phyloP scores from a whole-genome alignment of 2,113 vertebrate species.

The Eulemur macaco region DNA sequence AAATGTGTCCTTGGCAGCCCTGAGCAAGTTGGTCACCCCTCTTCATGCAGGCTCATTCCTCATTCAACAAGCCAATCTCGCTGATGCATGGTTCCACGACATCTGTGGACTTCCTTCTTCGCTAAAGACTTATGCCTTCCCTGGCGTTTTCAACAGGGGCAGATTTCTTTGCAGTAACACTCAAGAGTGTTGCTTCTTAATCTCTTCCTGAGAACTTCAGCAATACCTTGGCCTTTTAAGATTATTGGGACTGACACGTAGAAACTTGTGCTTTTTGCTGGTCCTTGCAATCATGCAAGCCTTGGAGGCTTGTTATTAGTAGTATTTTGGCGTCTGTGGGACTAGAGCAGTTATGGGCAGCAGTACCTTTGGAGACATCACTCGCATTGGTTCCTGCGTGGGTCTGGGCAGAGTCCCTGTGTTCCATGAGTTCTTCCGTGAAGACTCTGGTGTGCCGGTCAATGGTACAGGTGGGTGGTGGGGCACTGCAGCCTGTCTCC shows the following conservation, averaged over 20 bases:
- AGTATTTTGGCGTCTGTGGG: background rate
- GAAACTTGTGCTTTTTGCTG: background rate
- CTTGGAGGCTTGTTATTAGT: background rate
- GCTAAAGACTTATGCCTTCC: background rate
- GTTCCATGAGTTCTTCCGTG: background rate
- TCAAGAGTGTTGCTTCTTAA: background rate
- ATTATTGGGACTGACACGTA: background rate
- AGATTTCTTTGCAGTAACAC: background rate
- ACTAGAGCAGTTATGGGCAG: background rate
- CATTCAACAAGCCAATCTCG: constrained; percentile 31
- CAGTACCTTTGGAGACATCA: background rate
- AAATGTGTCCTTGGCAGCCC: background rate
- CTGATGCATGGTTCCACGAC: background rate
- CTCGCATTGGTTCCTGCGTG: background rate
- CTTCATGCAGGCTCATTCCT: background rate
- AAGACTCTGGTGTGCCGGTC: background rate
- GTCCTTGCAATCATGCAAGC: background rate
- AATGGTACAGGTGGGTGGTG: background rate
- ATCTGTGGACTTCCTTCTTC: background rate
- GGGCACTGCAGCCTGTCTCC: background rate
- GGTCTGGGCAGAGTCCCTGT: background rate
- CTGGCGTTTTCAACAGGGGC: background rate
- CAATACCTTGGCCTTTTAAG: background rate
- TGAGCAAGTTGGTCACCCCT: constrained; percentile 34
- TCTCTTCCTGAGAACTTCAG: background rate